Percentiles rank a stretch among this genome's conserved stretches.
Evolutionary conservation across 2,888 invertebrate genomes (phyloP).

Genomic region (Cacoxenus indagator): DNA sequence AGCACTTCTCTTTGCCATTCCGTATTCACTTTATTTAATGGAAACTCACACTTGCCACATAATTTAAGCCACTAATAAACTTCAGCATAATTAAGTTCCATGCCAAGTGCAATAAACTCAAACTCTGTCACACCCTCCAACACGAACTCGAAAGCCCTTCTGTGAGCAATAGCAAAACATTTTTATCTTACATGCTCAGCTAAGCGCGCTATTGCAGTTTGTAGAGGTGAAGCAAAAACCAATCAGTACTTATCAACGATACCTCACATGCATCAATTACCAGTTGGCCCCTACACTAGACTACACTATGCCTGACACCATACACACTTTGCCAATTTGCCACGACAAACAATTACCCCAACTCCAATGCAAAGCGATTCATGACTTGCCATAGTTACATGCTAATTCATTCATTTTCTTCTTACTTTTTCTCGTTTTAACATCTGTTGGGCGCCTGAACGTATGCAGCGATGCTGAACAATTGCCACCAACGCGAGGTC

Average conservation of each 20-base stretch:
- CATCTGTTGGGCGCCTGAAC: background rate
- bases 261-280: slow-evolving; percentile 33
- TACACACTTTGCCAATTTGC: background rate
- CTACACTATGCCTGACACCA: no score
- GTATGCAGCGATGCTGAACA: slow-evolving; percentile 42
- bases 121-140: background rate
- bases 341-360: background rate
- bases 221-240: slow-evolving; percentile 38
- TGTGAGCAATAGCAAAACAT: background rate
- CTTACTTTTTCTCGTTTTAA: background rate
- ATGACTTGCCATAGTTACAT: background rate
- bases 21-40: no score
- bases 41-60: no score
- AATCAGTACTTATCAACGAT: slow-evolving; percentile 14
- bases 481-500: background rate
- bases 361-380: background rate
- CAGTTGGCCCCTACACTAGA: slow-evolving; percentile 37
- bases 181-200: background rate
- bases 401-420: background rate
- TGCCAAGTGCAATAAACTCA: no score
- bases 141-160: background rate
- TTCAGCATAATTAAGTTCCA: background rate
- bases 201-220: background rate
- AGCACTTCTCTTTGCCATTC: no score
- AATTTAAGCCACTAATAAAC: background rate